phyloP scores from a whole-genome alignment of 1,140 invertebrate species.

The Tetragnatha versicolor region DNA sequence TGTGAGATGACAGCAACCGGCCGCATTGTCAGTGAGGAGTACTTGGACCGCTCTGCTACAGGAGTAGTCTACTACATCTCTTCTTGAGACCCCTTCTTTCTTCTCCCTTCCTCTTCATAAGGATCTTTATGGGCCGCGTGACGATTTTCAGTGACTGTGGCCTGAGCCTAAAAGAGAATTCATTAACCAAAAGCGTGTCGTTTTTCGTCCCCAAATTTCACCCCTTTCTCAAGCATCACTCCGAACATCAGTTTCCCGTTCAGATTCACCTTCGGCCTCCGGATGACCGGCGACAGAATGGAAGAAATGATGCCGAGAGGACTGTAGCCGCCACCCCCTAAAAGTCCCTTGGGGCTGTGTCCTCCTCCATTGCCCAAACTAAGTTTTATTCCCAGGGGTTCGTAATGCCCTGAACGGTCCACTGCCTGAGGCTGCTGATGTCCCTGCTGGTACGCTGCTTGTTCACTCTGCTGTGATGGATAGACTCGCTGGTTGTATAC shows the following conservation, averaged over 20 bases:
- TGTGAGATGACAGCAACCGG: no score
- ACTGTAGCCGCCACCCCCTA: slow-evolving; percentile 25
- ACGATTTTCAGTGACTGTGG: no score
- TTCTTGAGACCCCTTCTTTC: no score
- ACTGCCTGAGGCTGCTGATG: neutral
- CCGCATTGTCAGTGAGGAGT: no score
- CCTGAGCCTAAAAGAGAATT: no score
- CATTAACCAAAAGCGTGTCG: no score
- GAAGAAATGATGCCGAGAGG: slow-evolving; percentile 44
- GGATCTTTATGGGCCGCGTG: no score
- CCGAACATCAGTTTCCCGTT: slow-evolving; percentile 53
- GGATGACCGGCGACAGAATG: slow-evolving; percentile 9
- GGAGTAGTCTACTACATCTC: no score
- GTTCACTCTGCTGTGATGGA: neutral
- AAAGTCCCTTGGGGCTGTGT: neutral
- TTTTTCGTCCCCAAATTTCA: slow-evolving; percentile 28
- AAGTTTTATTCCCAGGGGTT: slow-evolving; percentile 24
- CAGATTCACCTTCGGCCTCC: slow-evolving; percentile 16
- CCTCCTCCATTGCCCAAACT: slow-evolving; percentile 28
- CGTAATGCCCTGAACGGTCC: slow-evolving; percentile 20
- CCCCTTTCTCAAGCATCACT: slow-evolving; percentile 48
- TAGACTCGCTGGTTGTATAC: neutral
- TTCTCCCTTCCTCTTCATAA: no score
- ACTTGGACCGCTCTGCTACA: no score
- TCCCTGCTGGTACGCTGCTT: neutral